Conservation (phyloP, 2,113 vertebrate genomes). For the Micronycteris hirsuta region DNA sequence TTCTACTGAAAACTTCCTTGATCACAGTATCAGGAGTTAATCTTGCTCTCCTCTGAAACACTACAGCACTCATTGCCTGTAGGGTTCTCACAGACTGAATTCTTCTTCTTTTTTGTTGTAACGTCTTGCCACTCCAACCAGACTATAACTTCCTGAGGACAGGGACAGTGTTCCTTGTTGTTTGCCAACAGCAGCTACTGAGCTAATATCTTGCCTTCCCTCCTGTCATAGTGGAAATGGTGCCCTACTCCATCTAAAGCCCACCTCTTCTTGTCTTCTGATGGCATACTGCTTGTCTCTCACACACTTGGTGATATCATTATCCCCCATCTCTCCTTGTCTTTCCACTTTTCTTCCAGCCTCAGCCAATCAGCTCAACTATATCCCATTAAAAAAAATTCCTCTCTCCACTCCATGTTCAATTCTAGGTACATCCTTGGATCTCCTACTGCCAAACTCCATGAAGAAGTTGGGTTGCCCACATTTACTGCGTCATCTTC, state of each 20-base stretch:
- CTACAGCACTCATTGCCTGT: background rate
- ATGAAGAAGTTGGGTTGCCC: background rate
- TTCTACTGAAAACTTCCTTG: constrained; percentile 16
- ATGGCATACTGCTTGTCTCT: background rate
- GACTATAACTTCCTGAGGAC: background rate
- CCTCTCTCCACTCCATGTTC: background rate
- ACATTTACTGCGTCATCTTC: background rate
- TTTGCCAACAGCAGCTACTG: background rate
- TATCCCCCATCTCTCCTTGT: background rate
- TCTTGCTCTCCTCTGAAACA: background rate
- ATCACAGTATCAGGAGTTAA: constrained; percentile 23
- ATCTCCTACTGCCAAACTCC: background rate
- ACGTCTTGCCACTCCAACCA: background rate
- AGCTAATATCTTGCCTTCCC: background rate
- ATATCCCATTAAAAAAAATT: background rate
- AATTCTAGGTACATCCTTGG: background rate
- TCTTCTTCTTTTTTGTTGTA: background rate
- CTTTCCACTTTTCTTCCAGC: background rate
- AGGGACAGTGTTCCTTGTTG: background rate
- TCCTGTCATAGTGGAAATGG: background rate
- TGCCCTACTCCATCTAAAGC: background rate
- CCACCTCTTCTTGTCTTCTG: background rate
- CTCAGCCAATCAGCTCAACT: background rate
- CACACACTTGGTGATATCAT: background rate
- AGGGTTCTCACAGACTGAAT: background rate